Percentiles rank a stretch among this genome's conserved stretches.
These are phyloP conservation scores for Metopolophium dirhodum DNA, from an alignment of 1,140 invertebrate genomes.

Conservation along the genomic window DNA sequence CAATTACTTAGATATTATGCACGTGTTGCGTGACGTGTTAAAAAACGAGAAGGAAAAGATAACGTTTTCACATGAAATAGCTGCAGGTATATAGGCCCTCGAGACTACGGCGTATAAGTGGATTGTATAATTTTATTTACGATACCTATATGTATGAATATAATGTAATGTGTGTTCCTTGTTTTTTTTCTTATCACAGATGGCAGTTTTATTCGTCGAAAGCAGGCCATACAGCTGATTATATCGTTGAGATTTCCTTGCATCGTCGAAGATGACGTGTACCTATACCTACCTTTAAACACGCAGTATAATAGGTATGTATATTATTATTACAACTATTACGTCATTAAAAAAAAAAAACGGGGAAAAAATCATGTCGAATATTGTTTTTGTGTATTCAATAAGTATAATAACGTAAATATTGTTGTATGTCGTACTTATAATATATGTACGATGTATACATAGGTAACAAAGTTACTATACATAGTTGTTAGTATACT, in stretches of 20 bases:
- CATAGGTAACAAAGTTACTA: background rate
- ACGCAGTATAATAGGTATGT: background rate
- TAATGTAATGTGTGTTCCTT: background rate
- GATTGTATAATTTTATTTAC: slow-evolving; percentile 4
- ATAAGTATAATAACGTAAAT: background rate
- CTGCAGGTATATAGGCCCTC: background rate
- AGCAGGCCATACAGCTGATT: background rate
- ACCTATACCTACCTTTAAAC: background rate
- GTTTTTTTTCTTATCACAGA: background rate
- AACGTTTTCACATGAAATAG: background rate
- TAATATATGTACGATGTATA: background rate
- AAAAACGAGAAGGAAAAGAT: background rate
- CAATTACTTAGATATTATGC: background rate
- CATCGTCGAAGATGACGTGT: background rate
- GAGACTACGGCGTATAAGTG: background rate
- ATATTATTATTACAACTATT: background rate
- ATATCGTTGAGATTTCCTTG: background rate
- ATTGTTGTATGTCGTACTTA: background rate
- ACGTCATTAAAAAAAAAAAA: background rate
- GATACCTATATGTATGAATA: background rate
- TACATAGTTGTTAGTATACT: background rate
- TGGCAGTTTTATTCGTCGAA: background rate
- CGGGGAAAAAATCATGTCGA: background rate
- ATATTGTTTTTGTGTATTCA: too few species aligned
- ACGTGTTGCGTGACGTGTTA: background rate